phyloP scores from a whole-genome alignment of 2,888 invertebrate genomes.

The Hybos culiciformis region DNA sequence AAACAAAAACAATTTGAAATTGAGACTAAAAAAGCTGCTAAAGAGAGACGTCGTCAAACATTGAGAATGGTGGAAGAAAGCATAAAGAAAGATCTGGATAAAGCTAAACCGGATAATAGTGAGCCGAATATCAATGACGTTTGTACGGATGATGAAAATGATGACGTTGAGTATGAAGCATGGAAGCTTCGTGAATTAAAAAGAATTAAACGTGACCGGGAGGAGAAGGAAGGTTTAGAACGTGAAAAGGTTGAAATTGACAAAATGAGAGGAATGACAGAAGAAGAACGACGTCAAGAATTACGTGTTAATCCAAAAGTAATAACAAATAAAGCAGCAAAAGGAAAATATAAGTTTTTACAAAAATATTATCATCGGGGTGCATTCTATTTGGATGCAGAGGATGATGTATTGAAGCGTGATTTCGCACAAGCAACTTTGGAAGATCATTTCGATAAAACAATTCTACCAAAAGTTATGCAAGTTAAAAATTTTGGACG shows the following conservation, averaged over 20 bases:
- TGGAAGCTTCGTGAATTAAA: constrained; percentile 97
- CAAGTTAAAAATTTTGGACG: constrained; percentile 99
- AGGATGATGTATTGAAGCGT: constrained; percentile 78
- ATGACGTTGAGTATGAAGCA: constrained; percentile 90
- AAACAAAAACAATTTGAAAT: constrained; percentile 72
- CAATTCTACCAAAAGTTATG: constrained; percentile 97
- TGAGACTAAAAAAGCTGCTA: constrained; percentile 71
- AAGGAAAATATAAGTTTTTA: constrained; percentile 98
- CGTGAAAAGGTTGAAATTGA: constrained; percentile 82
- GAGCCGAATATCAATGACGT: constrained; percentile 73
- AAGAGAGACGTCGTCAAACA: constrained; percentile 79
- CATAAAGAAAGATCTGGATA: constrained; percentile 64
- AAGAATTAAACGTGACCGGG: constrained; percentile 89
- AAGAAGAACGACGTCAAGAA: constrained; percentile 88
- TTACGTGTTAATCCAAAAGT: constrained; percentile 79
- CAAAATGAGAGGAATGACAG: constrained; percentile 81
- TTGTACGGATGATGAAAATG: constrained; percentile 89
- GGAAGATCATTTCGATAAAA: constrained; percentile 99
- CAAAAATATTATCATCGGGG: constrained; percentile 99
- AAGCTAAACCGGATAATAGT: constrained; percentile 49
- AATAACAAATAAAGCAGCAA: constrained; percentile 85
- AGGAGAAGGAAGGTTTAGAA: constrained; percentile 82
- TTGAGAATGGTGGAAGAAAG: constrained; percentile 81
- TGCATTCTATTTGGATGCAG: constrained; percentile 92
- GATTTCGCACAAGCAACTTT: constrained; percentile 92